Percentiles rank a stretch among this genome's conserved stretches.
phyloP scores from a whole-genome alignment of 2,113 vertebrate species.

The Centropus bengalensis region DNA sequence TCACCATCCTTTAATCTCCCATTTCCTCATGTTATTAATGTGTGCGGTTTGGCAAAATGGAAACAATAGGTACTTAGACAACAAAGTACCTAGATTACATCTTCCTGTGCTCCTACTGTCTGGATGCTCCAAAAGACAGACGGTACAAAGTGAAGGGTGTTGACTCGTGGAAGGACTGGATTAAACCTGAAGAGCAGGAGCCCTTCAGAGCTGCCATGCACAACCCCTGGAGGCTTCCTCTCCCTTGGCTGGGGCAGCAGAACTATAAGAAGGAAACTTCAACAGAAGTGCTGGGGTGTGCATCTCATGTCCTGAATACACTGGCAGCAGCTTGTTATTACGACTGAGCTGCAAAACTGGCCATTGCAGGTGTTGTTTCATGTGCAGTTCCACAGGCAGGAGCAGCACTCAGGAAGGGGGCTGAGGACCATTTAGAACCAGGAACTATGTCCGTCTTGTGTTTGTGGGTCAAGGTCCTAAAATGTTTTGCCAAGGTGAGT shows the following conservation, averaged over 20 bases:
- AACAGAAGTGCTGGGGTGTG: neutral
- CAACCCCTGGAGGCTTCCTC: neutral
- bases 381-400: neutral
- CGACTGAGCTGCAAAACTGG: neutral
- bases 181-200: neutral
- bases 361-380: neutral
- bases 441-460: neutral
- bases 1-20: neutral
- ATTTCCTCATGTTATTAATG: constrained; percentile 48
- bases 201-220: neutral
- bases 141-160: neutral
- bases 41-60: constrained; percentile 25
- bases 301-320: neutral
- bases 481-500: neutral
- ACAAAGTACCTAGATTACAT: constrained; percentile 4
- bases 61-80: constrained; percentile 30
- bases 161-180: neutral
- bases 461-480: neutral
- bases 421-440: neutral
- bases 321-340: neutral
- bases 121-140: neutral
- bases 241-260: neutral
- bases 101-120: neutral
- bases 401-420: neutral
- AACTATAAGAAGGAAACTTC: neutral